Percentiles rank a stretch among this genome's conserved stretches.
Evolutionary conservation across 2,797 vertebrate species (phyloP).

Genomic region (Xyrichtys novacula): DNA sequence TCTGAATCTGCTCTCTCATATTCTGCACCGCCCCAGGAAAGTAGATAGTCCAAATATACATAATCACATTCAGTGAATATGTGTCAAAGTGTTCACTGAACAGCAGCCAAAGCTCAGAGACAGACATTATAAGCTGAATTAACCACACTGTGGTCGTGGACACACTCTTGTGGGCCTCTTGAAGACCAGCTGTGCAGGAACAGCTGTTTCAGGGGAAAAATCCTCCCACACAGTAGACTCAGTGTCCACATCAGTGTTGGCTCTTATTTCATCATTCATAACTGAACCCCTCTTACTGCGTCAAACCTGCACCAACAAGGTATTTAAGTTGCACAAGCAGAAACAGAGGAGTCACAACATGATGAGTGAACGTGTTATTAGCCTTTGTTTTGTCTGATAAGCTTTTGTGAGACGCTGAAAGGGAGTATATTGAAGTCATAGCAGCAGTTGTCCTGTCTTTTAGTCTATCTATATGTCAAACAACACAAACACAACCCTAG

Average conservation of each 20-base stretch:
- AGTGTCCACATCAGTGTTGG: slow-evolving; percentile 3
- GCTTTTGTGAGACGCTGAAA: too few relatives aligned
- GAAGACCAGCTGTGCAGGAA: slow-evolving; percentile 7
- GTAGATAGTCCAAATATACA: background rate
- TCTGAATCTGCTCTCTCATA: background rate
- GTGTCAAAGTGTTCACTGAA: background rate
- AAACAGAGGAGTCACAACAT: background rate
- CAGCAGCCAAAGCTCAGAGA: background rate
- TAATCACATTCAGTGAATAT: background rate
- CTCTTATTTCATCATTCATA: slow-evolving; percentile 14
- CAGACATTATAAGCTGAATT: background rate
- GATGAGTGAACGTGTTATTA: too few relatives aligned
- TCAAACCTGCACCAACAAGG: background rate
- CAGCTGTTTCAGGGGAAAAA: slow-evolving; percentile 17
- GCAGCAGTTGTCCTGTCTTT: too few relatives aligned
- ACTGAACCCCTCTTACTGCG: background rate
- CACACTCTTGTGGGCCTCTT: slow-evolving; percentile 17
- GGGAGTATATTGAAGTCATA: too few relatives aligned
- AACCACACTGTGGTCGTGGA: background rate
- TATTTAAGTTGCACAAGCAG: background rate
- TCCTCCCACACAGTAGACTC: slow-evolving; percentile 10
- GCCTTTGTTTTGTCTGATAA: too few relatives aligned
- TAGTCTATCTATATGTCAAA: too few relatives aligned
- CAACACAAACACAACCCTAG: too few relatives aligned
- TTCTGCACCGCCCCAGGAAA: background rate